These are phyloP conservation scores for Ascaphus truei DNA, from an alignment of 2,113 vertebrate species.

Conservation along the genomic window DNA sequence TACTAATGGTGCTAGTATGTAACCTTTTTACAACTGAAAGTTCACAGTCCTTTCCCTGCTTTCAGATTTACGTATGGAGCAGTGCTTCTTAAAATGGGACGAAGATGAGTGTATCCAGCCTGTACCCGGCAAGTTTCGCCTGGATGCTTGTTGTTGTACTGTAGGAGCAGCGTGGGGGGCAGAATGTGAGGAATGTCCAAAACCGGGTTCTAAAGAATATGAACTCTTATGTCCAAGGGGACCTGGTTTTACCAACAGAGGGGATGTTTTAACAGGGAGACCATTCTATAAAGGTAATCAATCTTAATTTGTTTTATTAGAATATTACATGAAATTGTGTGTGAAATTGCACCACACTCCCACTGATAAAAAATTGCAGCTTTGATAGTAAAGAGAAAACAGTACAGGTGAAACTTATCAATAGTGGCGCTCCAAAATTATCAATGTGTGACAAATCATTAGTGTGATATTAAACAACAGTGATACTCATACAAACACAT, in stretches of 20 bases:
- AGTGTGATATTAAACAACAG: too few relatives aligned
- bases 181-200: constrained; percentile 61
- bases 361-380: too few relatives aligned
- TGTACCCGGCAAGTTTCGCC: constrained; percentile 57
- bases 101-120: constrained; percentile 61
- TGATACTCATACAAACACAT: too few relatives aligned
- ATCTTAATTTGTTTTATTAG: not conserved
- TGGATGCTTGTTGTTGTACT: constrained; percentile 69
- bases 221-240: constrained; percentile 63
- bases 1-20: too few relatives aligned
- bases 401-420: too few relatives aligned
- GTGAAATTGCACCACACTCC: too few relatives aligned
- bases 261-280: constrained; percentile 61
- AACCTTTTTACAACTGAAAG: not conserved
- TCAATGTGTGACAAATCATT: too few relatives aligned
- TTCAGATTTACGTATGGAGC: constrained; percentile 64
- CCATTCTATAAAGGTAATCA: constrained; percentile 69
- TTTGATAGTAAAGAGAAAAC: too few relatives aligned
- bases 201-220: constrained; percentile 50
- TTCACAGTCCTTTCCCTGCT: not conserved
- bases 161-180: constrained; percentile 68
- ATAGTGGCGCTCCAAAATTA: too few relatives aligned
- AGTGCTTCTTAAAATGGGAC: constrained; percentile 65
- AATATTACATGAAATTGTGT: too few relatives aligned
- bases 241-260: constrained; percentile 64